Evolutionary conservation across 2,113 vertebrate genomes (phyloP), one percentile per base, ranked within the genome.

Genomic region (Tursiops truncatus): DNA sequence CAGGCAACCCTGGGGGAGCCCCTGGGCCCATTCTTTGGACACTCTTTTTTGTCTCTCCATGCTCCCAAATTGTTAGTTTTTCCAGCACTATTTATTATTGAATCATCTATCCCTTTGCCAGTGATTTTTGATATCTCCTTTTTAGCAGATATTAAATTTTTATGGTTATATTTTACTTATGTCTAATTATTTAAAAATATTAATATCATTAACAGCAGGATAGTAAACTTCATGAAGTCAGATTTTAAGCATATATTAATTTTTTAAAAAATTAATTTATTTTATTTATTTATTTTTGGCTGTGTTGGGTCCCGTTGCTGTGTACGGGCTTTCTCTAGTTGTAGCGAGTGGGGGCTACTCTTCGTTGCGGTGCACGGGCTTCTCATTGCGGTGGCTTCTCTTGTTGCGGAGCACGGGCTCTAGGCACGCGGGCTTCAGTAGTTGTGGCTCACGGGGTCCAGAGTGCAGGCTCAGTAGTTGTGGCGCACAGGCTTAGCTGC

Each of bases 171-270:
- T 74, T 86, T 91, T 95, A 63, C 33, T 80, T 58, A n/a, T 70
- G 41, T 88, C 50, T 94, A 85, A 63, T 94, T 89, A 79, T 71
- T 82, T 93, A 21, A 56, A 94, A 62, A 95, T 71, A 38, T 70
- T 87, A 74, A 53, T 41, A 38, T 73, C 53, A 83, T 65, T 85
- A 56, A 70, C 62, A 63, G 70, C 18, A 38, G 14, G 47, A 58
- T 89, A 68, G 62, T 85, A 81, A 77, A 67, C 28, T 90, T 94
- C 50, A 76, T 36, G 26, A 91, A 81, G 13, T 76, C 80, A 89
- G 38, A 86, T 31, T 68, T 76, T 91, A 68, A 82, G 73, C 31
- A 23, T 56, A 56, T 56, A 67, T 87, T 90, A 97, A 77, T 56
- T 9, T 92, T 38, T 63, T 47, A n/a, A 91, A 93, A 90, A 86